Conservation (phyloP, 2,113 vertebrate species). For the Tupaia tana region DNA sequence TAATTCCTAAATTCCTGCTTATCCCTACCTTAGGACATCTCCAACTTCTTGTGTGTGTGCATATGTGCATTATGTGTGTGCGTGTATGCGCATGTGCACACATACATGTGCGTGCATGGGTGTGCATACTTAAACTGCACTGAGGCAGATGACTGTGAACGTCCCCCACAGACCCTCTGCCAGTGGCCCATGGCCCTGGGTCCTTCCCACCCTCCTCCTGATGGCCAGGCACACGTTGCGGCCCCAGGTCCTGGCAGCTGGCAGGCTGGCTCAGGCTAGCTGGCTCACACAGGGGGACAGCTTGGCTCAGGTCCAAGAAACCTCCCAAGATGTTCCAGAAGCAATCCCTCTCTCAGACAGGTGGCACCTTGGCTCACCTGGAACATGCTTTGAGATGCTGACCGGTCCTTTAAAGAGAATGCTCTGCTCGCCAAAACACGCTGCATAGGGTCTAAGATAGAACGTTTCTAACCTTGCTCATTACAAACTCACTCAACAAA, state of each 20-base stretch:
- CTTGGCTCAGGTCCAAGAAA: background rate
- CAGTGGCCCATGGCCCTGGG: background rate
- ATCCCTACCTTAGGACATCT: background rate
- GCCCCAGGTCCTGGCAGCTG: background rate
- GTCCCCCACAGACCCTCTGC: background rate
- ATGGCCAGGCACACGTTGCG: background rate
- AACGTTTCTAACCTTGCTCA: background rate
- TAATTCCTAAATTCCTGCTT: background rate
- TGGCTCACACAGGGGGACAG: background rate
- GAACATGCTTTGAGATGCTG: background rate
- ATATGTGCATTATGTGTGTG: background rate
- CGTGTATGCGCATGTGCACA: too few relatives aligned
- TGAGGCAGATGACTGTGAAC: background rate
- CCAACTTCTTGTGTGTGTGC: too few relatives aligned
- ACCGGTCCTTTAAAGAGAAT: background rate
- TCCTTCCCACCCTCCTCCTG: background rate
- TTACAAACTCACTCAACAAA: background rate
- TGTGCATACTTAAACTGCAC: background rate
- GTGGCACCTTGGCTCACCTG: background rate
- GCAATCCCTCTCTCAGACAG: background rate
- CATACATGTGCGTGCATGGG: fast-evolving
- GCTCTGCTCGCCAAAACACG: background rate
- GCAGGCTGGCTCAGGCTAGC: background rate
- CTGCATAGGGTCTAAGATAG: too few relatives aligned
- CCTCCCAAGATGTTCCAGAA: background rate